Percentiles rank a stretch among this genome's conserved stretches.
Evolutionary conservation across 2,888 invertebrate species (phyloP).

Genomic region (Pseudococcus viburni): DNA sequence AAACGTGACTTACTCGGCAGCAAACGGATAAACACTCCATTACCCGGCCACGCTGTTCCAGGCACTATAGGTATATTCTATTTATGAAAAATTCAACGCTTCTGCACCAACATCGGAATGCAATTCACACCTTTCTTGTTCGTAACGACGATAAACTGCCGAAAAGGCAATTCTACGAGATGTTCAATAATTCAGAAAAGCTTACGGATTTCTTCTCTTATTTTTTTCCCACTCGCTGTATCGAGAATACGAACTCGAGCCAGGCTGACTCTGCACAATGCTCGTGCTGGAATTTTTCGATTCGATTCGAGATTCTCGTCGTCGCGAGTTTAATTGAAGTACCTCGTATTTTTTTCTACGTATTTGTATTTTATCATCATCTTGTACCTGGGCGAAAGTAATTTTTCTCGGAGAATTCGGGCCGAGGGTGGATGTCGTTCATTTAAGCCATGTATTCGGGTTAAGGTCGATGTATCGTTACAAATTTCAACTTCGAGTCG

Average conservation of each 20-base stretch:
- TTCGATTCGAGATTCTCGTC: neutral
- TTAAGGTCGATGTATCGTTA: neutral
- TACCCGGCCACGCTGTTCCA: slow-evolving; percentile 1
- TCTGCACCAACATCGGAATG: slow-evolving; percentile 53
- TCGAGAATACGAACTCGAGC: neutral
- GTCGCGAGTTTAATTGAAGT: neutral
- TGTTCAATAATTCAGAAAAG: slow-evolving; percentile 41
- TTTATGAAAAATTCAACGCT: slow-evolving; percentile 52
- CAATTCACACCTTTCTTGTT: slow-evolving; percentile 43
- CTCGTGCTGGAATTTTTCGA: neutral
- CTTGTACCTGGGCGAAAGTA: neutral
- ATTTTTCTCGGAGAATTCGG: neutral
- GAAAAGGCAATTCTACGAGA: slow-evolving; percentile 39
- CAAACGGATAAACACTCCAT: slow-evolving; percentile 52
- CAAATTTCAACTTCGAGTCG: neutral
- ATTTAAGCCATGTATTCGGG: neutral
- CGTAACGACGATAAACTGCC: neutral
- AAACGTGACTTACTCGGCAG: slow-evolving; percentile 43
- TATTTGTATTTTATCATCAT: neutral
- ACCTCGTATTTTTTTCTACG: neutral
- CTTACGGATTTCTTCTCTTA: neutral
- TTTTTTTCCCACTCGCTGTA: neutral
- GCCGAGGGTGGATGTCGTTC: neutral
- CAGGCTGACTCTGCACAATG: neutral
- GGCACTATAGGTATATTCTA: neutral